phyloP scores from a whole-genome alignment of 23 tunicate species.

The Ciona savignyi region DNA sequence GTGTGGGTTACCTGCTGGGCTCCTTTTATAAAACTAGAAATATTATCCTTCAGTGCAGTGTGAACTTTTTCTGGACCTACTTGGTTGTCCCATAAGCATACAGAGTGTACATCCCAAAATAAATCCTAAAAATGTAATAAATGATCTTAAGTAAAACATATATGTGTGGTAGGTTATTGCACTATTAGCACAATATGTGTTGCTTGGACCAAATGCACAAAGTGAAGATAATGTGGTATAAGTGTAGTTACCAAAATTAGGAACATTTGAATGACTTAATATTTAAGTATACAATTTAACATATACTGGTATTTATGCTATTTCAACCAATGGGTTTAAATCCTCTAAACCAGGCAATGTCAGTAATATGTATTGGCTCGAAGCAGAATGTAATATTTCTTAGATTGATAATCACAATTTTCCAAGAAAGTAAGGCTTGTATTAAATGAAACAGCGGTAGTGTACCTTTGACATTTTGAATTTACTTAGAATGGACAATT shows the following conservation, averaged over 20 bases:
- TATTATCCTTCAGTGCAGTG: slow-evolving; percentile 39
- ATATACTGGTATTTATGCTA: too few species aligned
- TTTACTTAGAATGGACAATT: too few species aligned
- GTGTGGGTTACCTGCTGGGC: slow-evolving; percentile 43
- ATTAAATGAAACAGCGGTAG: too few species aligned
- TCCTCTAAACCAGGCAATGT: too few species aligned
- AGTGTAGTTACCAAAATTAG: not conserved
- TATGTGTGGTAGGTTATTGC: not conserved
- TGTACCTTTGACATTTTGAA: too few species aligned
- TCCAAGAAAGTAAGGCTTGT: too few species aligned
- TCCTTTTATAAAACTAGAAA: slow-evolving; percentile 39
- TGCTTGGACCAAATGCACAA: too few species aligned
- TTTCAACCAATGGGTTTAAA: not conserved
- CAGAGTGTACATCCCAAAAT: slow-evolving; percentile 67
- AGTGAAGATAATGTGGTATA: too few species aligned
- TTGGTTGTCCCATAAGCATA: slow-evolving; percentile 73
- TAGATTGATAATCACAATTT: too few species aligned
- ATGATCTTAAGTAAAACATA: not conserved
- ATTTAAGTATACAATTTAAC: not conserved
- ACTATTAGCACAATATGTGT: too few species aligned
- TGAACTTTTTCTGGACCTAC: slow-evolving; percentile 53
- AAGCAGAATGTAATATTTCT: too few species aligned
- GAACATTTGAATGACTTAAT: not conserved
- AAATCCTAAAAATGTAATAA: slow-evolving; percentile 40
- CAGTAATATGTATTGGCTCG: not conserved